Evolutionary conservation across 2,888 invertebrate species (phyloP).

Genomic region (Leucophenga maculata): DNA sequence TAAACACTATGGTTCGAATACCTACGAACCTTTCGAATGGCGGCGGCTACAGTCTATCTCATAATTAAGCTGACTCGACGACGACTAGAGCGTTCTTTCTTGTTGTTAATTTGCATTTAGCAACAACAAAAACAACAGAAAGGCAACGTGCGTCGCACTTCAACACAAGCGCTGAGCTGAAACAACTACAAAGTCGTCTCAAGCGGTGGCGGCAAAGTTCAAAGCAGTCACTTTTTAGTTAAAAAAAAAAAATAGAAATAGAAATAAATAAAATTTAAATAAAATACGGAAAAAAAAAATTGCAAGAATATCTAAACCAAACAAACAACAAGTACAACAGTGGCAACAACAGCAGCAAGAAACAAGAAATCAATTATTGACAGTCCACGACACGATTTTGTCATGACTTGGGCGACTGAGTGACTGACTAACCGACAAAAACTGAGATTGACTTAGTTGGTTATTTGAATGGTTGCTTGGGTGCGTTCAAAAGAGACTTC

Average conservation of each 20-base stretch:
- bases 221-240: no score
- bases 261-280: not conserved
- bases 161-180: not conserved
- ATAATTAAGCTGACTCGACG: conserved; percentile 39
- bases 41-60: not conserved
- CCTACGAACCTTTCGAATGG: no score
- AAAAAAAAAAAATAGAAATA: not conserved
- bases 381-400: conserved; percentile 14
- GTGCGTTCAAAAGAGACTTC: not conserved
- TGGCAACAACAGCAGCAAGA: not conserved
- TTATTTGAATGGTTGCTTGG: not conserved
- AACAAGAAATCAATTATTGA: conserved; percentile 21
- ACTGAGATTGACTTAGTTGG: no score
- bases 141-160: not conserved
- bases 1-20: no score
- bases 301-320: not conserved
- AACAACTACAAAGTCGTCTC: not conserved
- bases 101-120: conserved; percentile 54
- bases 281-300: not conserved
- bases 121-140: conserved; percentile 32
- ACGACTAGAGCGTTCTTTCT: conserved; percentile 48
- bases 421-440: no score
- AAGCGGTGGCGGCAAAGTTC: no score
- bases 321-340: not conserved
- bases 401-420: conserved; percentile 4